Evolutionary conservation across 2,113 vertebrate genomes (phyloP), one percentile per base, ranked within the genome.

Genomic region (Kryptolebias marmoratus): DNA sequence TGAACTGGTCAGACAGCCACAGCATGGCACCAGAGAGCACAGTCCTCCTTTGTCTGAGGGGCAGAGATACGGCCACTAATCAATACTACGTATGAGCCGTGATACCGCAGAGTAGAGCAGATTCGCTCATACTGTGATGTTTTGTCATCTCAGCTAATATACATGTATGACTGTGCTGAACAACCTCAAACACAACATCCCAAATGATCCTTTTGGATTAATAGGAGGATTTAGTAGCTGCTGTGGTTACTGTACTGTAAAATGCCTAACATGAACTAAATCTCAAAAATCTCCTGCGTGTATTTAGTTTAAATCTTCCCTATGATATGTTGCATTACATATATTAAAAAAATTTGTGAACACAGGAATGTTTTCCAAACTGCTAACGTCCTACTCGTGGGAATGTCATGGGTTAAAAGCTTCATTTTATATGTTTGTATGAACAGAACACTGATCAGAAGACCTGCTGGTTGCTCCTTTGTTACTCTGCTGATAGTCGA

Each of bases 1-100:
- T 73, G 58, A 83, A 83, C 42, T 54, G 32, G 49, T 48, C 71
- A 71, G 81, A 84, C 83, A 86, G 74, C 74, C 80, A 79, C 83
- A 83, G 83, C 75, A 12, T 78, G 75, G 81, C 68, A 83, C 83
- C 71, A 64, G 68, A 68, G 67, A 53, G 28, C 69, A 71, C 52
- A 71, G 28, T 47, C 71, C 28, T 42, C 73, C 83, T 84, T 78
- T 86, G 82, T 87, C 49, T 62, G 54, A 27, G n/a, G 63, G 31
- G 27, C 28, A n/a, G 27, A 60, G 49, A 64, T 28, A 31, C 42
- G 32, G 60, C 69, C 45, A 30, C 42, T 5, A 31, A 56, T 48
- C 54, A 22, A 66, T 28, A 75, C 59, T n/a, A 42, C 50, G 57
- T 9, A 4, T 12, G 12, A 11, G 5, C 49, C 0, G n/a, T 10